These are phyloP conservation scores for Nansenia antarctica DNA, from an alignment of 2,113 vertebrate genomes.

Conservation along the genomic window DNA sequence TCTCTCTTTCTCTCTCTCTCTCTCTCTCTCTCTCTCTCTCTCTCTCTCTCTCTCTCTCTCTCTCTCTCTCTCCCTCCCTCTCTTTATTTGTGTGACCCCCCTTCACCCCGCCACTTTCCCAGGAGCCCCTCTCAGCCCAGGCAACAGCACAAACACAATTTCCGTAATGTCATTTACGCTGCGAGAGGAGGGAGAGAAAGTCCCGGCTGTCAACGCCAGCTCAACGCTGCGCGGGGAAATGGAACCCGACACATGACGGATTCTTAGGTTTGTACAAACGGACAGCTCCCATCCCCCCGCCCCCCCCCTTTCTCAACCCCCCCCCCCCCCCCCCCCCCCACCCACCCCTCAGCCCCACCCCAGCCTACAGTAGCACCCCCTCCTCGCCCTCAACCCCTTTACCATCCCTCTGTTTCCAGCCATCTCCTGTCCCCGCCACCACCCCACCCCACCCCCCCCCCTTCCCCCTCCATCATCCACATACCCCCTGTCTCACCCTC, in stretches of 20 bases:
- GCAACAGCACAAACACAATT: constrained; percentile 93
- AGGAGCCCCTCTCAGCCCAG: constrained; percentile 59
- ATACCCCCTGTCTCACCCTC: not conserved
- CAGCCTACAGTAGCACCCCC: too few relatives aligned
- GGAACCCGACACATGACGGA: constrained; percentile 93
- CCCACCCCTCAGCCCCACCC: too few relatives aligned
- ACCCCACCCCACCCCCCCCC: not conserved
- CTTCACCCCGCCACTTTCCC: constrained; percentile 45
- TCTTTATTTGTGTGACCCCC: too few relatives aligned
- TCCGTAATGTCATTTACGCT: constrained; percentile 96
- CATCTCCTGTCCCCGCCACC: constrained; percentile 31
- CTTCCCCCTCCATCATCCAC: constrained; percentile 29
- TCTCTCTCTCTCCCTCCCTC: too few relatives aligned
- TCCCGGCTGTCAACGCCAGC: constrained; percentile 88
- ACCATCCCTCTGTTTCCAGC: constrained; percentile 26
- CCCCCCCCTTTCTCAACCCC: constrained; percentile 19
- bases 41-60: not conserved
- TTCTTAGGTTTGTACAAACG: constrained; percentile 95
- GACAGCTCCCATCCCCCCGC: constrained; percentile 79
- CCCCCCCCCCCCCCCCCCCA: too few relatives aligned
- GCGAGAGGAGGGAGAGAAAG: constrained; percentile 82
- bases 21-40: too few relatives aligned
- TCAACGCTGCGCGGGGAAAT: constrained; percentile 82
- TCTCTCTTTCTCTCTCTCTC: too few relatives aligned
- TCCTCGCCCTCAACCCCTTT: constrained; percentile 17